phyloP scores from a whole-genome alignment of 2,888 invertebrate species.

The Ceramica pisi region DNA sequence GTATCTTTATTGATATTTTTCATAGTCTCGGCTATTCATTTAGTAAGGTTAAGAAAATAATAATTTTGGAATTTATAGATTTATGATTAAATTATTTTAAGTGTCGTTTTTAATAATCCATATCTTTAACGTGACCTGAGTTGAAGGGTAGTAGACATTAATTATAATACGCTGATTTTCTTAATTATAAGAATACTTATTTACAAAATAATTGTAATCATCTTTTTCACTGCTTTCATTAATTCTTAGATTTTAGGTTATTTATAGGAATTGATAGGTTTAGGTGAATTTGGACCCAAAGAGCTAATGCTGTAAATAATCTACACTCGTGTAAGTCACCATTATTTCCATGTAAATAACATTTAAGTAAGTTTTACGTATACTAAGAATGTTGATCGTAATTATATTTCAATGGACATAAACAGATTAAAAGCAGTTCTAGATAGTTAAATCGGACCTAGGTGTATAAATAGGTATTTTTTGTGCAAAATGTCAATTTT shows the following conservation, averaged over 20 bases:
- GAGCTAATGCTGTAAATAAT: constrained; percentile 63
- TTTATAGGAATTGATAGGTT: constrained; percentile 60
- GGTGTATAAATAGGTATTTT: background rate
- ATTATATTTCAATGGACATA: background rate
- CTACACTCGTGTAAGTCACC: constrained; percentile 47
- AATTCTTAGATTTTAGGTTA: constrained; percentile 52
- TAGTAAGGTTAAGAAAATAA: background rate
- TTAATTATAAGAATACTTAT: constrained; percentile 19
- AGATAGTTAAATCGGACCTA: background rate
- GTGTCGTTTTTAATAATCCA: background rate
- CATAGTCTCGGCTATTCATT: constrained; percentile 11
- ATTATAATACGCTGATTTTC: constrained; percentile 18
- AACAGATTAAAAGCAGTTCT: background rate
- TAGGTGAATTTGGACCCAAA: constrained; percentile 67
- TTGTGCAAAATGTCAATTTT: background rate
- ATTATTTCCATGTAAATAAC: constrained; percentile 52
- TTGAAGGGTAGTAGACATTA: constrained; percentile 22
- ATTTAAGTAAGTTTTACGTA: constrained; percentile 34
- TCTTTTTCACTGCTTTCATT: constrained; percentile 52
- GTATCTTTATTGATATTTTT: constrained; percentile 21
- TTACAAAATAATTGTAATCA: constrained; percentile 43
- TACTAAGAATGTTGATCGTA: constrained; percentile 4
- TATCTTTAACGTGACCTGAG: constrained; percentile 12
- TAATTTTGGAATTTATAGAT: constrained; percentile 1
- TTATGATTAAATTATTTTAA: background rate